These are phyloP conservation scores for Himalopsyche anomala DNA, from an alignment of 2,888 invertebrate genomes.

Conservation along the genomic window DNA sequence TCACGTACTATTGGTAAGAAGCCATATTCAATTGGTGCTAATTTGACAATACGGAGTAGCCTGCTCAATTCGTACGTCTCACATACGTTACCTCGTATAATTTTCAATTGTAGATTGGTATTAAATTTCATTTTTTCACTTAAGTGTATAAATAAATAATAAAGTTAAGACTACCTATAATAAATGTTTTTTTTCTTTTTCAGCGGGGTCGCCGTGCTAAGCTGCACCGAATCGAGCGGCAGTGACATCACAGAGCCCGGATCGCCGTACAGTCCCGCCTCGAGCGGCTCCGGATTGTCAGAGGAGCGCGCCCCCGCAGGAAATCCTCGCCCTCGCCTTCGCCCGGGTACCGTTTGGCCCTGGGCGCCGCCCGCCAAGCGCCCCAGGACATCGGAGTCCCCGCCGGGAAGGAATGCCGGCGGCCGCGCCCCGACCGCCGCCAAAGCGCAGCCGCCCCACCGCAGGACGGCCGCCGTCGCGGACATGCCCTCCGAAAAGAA, in stretches of 20 bases:
- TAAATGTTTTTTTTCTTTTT: slow-evolving; percentile 70
- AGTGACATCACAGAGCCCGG: slow-evolving; percentile 93
- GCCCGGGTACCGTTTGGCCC: slow-evolving; percentile 58
- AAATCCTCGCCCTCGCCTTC: slow-evolving; percentile 66
- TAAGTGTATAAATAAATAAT: no score
- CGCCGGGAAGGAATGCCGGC: slow-evolving; percentile 65
- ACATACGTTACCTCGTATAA: no score
- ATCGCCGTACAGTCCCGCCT: slow-evolving; percentile 87
- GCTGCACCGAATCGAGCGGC: slow-evolving; percentile 81
- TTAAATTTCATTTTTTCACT: no score
- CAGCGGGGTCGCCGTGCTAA: slow-evolving; percentile 90
- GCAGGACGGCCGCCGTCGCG: slow-evolving; percentile 43
- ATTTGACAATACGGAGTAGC: no score
- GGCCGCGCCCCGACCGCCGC: slow-evolving; percentile 59
- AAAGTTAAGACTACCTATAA: neutral
- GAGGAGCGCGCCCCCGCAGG: slow-evolving; percentile 68
- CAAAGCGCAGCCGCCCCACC: slow-evolving; percentile 62
- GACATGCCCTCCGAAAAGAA: slow-evolving; percentile 59
- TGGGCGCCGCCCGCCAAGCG: slow-evolving; percentile 54
- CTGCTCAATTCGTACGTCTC: no score
- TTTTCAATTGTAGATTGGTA: no score
- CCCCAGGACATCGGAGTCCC: slow-evolving; percentile 48
- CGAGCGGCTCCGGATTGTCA: slow-evolving; percentile 69
- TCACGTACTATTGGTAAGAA: neutral
- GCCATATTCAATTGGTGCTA: slow-evolving; percentile 4